phyloP scores from a whole-genome alignment of 2,113 vertebrate genomes.

The Synodontis membranacea region DNA sequence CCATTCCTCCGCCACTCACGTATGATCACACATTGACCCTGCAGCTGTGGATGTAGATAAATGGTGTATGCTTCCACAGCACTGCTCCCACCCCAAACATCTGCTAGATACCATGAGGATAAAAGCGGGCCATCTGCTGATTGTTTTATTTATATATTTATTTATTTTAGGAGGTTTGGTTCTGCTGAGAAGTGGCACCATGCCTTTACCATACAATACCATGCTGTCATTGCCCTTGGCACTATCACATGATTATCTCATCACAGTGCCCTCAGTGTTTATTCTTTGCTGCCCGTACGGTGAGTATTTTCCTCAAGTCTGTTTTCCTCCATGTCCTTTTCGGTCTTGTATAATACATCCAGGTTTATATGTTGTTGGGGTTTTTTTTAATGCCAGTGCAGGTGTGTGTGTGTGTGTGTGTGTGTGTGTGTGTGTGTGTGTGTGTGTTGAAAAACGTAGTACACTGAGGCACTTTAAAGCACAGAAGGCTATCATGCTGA shows the following conservation, averaged over 20 bases:
- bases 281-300: not conserved
- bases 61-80: not conserved
- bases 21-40: not conserved
- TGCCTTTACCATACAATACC: not conserved
- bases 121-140: slow-evolving; percentile 53
- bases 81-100: slow-evolving; percentile 24
- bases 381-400: not conserved
- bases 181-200: slow-evolving; percentile 32
- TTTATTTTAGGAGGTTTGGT: slow-evolving; percentile 12
- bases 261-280: slow-evolving; percentile 13
- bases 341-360: not conserved
- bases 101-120: not conserved
- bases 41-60: slow-evolving; percentile 37
- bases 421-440: not conserved
- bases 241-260: not conserved
- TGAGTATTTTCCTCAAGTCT: not conserved
- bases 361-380: not conserved
- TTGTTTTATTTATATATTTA: too few relatives aligned
- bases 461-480: not conserved
- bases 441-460: not conserved
- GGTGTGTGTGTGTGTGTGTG: not conserved
- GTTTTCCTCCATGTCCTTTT: not conserved
- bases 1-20: not conserved
- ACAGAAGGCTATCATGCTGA: not conserved
- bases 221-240: not conserved